These are phyloP conservation scores for Lucifuga dentata DNA, from an alignment of 2,113 vertebrate species.

Conservation along the genomic window DNA sequence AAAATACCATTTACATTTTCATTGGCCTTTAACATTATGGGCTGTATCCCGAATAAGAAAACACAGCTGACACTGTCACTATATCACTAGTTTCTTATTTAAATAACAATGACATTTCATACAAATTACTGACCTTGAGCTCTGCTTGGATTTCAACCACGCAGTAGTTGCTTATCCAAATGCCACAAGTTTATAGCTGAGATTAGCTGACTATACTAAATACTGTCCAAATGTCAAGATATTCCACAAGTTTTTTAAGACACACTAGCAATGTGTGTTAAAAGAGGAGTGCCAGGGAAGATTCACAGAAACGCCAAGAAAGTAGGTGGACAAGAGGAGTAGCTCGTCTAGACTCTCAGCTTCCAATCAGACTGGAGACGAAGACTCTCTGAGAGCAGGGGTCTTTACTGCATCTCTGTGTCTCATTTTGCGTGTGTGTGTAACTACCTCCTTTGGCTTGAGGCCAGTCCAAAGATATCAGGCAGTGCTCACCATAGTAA, in stretches of 20 bases:
- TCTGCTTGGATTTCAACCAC: constrained; percentile 22
- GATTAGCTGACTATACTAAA: too few relatives aligned
- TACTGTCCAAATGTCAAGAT: constrained; percentile 5
- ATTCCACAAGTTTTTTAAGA: constrained; percentile 52
- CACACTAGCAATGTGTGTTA: constrained; percentile 1
- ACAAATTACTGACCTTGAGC: constrained; percentile 58
- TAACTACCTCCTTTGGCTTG: constrained; percentile 77
- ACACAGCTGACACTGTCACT: background rate
- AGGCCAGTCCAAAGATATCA: constrained; percentile 86
- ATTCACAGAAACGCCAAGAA: constrained; percentile 39
- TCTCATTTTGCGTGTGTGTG: constrained; percentile 27
- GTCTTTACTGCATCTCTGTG: constrained; percentile 58
- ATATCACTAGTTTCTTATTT: background rate
- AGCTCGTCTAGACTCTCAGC: constrained; percentile 45
- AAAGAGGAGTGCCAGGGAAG: constrained; percentile 35
- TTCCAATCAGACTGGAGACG: constrained; percentile 57
- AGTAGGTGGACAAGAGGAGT: constrained; percentile 38
- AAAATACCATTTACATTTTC: background rate
- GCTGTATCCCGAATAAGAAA: constrained; percentile 2
- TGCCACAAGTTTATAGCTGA: constrained; percentile 10
- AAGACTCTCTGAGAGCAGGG: constrained; percentile 51
- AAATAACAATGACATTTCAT: background rate
- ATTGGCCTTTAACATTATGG: background rate
- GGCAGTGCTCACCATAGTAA: constrained; percentile 80
- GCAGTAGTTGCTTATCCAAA: constrained; percentile 43